Conservation (phyloP, 2,113 vertebrate genomes). For the Myotis brandtii region DNA sequence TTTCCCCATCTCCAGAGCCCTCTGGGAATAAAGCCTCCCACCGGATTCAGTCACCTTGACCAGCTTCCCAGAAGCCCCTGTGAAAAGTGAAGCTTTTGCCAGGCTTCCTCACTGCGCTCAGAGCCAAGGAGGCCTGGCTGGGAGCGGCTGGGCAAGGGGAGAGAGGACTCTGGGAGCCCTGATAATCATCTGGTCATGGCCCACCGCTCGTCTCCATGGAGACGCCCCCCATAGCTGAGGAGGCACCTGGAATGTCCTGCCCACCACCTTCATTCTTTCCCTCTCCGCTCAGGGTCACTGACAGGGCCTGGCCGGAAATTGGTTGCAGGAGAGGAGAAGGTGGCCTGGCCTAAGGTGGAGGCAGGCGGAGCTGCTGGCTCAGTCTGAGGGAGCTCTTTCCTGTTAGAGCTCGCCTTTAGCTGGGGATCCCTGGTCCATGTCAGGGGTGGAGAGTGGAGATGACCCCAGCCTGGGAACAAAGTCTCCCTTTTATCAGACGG, state of each 20-base stretch:
- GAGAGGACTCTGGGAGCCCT: not conserved
- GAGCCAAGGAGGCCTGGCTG: not conserved
- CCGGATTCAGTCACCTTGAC: not conserved
- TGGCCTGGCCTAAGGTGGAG: not conserved
- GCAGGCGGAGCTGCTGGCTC: not conserved
- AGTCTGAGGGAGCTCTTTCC: not conserved
- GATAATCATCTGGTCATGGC: constrained; percentile 73
- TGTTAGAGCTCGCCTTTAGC: not conserved
- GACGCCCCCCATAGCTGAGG: not conserved
- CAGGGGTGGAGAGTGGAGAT: not conserved
- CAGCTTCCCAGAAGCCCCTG: not conserved
- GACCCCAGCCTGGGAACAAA: not conserved
- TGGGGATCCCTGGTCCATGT: not conserved
- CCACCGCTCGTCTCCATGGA: constrained; percentile 51
- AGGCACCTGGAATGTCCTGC: constrained; percentile 41
- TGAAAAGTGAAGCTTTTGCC: not conserved
- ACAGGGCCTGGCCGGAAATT: constrained; percentile 22
- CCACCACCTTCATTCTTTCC: constrained; percentile 11
- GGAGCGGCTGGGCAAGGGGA: not conserved
- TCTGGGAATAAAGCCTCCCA: not conserved
- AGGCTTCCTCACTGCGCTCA: not conserved
- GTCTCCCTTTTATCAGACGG: constrained; percentile 3
- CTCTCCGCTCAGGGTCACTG: constrained; percentile 43
- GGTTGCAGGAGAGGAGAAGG: not conserved
- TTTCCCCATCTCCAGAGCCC: not conserved